These are phyloP conservation scores for Acanthurus leucopareius DNA, from an alignment of 2,797 vertebrate species.

Conservation along the genomic window DNA sequence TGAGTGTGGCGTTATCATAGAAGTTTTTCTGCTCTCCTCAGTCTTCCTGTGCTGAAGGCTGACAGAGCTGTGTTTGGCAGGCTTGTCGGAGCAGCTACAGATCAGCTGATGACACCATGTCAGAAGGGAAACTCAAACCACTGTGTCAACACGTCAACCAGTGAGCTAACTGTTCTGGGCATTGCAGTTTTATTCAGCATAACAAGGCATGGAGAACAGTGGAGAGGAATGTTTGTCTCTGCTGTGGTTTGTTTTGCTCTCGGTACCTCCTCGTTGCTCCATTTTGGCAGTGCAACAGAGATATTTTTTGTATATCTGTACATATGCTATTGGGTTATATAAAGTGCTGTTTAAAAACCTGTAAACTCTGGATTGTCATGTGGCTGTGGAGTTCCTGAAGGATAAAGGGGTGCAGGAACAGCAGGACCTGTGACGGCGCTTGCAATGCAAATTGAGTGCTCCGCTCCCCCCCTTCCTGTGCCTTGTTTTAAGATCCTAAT, in stretches of 20 bases:
- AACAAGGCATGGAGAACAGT: constrained; percentile 50
- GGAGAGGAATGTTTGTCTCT: constrained; percentile 55
- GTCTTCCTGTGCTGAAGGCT: constrained; percentile 58
- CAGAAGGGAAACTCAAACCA: constrained; percentile 63
- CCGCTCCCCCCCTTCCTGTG: constrained; percentile 82
- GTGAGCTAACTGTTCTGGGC: constrained; percentile 56
- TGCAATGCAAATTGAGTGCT: constrained; percentile 83
- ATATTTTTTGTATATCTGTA: constrained; percentile 83
- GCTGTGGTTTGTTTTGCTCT: constrained; percentile 65
- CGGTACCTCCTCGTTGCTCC: constrained; percentile 68
- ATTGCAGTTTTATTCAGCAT: constrained; percentile 54
- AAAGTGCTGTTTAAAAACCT: constrained; percentile 70
- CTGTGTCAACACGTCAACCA: constrained; percentile 67
- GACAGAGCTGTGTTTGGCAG: constrained; percentile 61
- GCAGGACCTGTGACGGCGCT: constrained; percentile 74
- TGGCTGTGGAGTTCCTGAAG: constrained; percentile 70
- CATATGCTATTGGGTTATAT: constrained; percentile 76
- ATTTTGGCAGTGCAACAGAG: constrained; percentile 63
- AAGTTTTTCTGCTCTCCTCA: constrained; percentile 70
- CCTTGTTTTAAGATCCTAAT: constrained; percentile 85
- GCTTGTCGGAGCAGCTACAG: constrained; percentile 61
- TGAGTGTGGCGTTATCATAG: constrained; percentile 56
- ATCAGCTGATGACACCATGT: constrained; percentile 64
- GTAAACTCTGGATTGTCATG: constrained; percentile 60
- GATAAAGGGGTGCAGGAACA: constrained; percentile 68